Evolutionary conservation across 1,140 invertebrate species (phyloP).

Genomic region (Ganaspis sp.): DNA sequence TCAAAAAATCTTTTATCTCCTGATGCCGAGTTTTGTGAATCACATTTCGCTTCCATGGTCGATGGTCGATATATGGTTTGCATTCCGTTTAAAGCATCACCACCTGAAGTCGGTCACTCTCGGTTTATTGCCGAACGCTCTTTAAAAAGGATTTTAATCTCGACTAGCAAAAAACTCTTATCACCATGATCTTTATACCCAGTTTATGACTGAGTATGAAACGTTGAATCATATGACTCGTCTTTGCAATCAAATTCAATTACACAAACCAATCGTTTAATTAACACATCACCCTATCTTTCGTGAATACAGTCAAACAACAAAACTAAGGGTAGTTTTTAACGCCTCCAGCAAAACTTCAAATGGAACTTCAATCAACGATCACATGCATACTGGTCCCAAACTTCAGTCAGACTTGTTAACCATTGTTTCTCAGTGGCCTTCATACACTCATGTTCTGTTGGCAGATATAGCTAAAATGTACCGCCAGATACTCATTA

Average conservation of each 20-base stretch:
- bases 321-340: conserved; percentile 33
- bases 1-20: not conserved
- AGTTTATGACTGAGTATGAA: conserved; percentile 34
- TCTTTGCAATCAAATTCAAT: not conserved
- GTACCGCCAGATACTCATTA: conserved; percentile 55
- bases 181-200: not conserved
- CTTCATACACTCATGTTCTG: conserved; percentile 44
- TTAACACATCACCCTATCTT: conserved; percentile 36
- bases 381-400: conserved; percentile 33
- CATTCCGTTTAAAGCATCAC: not conserved
- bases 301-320: no score
- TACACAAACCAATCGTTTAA: not conserved
- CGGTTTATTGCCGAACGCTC: not conserved
- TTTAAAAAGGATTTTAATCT: conserved; percentile 8
- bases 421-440: conserved; percentile 46
- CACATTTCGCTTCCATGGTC: not conserved
- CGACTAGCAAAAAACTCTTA: not conserved
- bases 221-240: conserved; percentile 24
- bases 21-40: not conserved
- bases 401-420: conserved; percentile 37
- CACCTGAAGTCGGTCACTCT: not conserved
- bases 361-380: conserved; percentile 35
- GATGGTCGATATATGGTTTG: not conserved
- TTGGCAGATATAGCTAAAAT: conserved; percentile 53
- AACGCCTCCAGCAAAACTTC: conserved; percentile 32